Conservation (phyloP, 2,113 vertebrate species). For the Dicerorhinus sumatrensis region DNA sequence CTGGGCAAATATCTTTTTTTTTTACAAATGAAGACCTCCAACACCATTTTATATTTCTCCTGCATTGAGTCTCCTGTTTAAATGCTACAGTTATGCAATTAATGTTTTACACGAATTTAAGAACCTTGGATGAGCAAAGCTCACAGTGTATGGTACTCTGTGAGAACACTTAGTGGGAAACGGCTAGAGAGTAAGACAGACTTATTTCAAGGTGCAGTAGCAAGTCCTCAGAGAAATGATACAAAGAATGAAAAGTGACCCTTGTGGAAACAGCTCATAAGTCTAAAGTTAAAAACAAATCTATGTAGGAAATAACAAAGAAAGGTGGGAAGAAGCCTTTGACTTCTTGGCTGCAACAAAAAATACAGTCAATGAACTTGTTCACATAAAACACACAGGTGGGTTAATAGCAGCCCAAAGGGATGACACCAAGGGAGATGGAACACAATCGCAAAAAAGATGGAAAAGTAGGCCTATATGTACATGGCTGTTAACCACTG, state of each 20-base stretch:
- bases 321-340: slow-evolving; percentile 19
- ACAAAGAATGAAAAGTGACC: slow-evolving; percentile 64
- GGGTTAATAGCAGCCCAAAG: slow-evolving; percentile 2
- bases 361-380: not conserved
- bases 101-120: not conserved
- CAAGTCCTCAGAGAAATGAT: slow-evolving; percentile 74
- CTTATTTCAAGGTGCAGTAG: slow-evolving; percentile 36
- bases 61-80: not conserved
- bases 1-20: not conserved
- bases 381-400: not conserved
- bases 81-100: not conserved
- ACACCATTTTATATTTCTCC: not conserved
- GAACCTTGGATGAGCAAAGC: not conserved
- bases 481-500: not conserved
- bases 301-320: slow-evolving; percentile 65
- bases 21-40: not conserved
- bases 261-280: slow-evolving; percentile 43
- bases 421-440: not conserved
- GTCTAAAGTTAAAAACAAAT: slow-evolving; percentile 67
- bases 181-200: not conserved
- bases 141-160: not conserved
- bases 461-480: not conserved
- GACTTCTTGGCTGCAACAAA: not conserved
- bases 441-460: not conserved
- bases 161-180: not conserved